Evolutionary conservation across 2,797 vertebrate species (phyloP), one percentile per base, ranked within the genome.

Genomic region (Oryzias dopingdopingensis): DNA sequence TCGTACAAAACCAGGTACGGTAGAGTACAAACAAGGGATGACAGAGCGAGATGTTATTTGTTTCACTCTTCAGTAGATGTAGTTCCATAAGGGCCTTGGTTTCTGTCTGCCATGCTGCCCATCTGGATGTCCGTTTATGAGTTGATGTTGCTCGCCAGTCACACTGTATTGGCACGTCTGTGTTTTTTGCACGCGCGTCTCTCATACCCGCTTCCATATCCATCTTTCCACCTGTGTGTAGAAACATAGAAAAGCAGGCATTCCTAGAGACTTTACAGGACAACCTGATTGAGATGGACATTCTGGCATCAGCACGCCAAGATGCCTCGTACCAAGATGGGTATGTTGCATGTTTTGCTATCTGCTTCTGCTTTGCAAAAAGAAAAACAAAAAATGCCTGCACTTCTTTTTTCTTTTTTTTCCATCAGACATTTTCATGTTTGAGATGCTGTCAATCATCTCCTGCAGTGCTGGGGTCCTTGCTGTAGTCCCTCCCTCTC

Each of bases 221-320:
- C 91, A 92, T 91, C 86, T 92, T 91, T 97, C 93, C 96, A 95
- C 93, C 92, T 97, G 93, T 98, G 92, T 90, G 93, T 98, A 99
- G 97, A 99, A 98, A 96, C 93, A 94, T 98, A 96, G 94, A 95
- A 96, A 98, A 99, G 96, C 97, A 99, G 96, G 91, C 95, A 94
- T 96, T 98, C 95, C 95, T 98, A 95, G 96, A 96, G 95, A 95
- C 94, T 94, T 97, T 99, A 91, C 96, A 98, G 94, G 97, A 98
- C 96, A 98, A 97, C 97, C 91, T 96, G 91, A 98, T 99, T 95
- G 97, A 99, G 95, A 98, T 98, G 96, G 97, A 98, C 94, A 95
- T 96, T 90, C 95, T 99, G 93, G 94, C 95, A 91, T 93, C 95
- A 77, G 93, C 95, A 86, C 93, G 93, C 91, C 94, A 91, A 70